These are phyloP conservation scores for Gymnocypris eckloni DNA, from an alignment of 2,797 vertebrate species.

Conservation along the genomic window DNA sequence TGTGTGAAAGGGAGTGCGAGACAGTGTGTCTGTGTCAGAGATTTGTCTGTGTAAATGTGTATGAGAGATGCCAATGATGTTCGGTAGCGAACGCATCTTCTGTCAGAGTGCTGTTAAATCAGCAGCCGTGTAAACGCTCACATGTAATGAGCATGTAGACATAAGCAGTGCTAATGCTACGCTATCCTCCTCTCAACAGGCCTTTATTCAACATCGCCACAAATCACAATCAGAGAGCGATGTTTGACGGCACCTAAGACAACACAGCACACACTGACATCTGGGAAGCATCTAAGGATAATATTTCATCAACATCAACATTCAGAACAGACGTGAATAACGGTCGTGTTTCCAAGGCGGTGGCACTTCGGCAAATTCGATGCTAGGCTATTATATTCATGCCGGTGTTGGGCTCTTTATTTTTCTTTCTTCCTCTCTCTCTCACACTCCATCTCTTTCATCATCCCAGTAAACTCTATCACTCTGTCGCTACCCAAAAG, in stretches of 20 bases:
- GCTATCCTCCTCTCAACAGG: conserved; percentile 33
- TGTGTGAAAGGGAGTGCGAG: conserved; percentile 52
- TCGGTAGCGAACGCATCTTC: conserved; percentile 57
- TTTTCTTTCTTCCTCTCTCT: conserved; percentile 12
- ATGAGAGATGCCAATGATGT: conserved; percentile 11
- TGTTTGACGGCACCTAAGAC: conserved; percentile 40
- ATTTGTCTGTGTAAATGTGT: conserved; percentile 48
- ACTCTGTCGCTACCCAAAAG: conserved; percentile 61
- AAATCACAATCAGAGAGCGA: conserved; percentile 47
- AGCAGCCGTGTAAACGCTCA: conserved; percentile 24
- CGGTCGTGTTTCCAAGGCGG: conserved; percentile 68
- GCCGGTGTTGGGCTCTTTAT: conserved; percentile 63
- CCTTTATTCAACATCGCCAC: conserved; percentile 26
- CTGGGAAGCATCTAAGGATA: conserved; percentile 32
- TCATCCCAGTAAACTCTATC: conserved; percentile 51
- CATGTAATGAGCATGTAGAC: conserved; percentile 41
- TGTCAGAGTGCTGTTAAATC: conserved; percentile 52
- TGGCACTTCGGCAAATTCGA: conserved; percentile 29
- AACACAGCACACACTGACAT: conserved; percentile 37
- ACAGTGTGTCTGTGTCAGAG: conserved; percentile 51
- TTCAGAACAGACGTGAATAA: conserved; percentile 52
- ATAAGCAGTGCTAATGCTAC: conserved; percentile 9
- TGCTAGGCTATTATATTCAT: conserved; percentile 61
- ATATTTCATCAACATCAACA: conserved; percentile 45
- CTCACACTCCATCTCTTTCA: conserved; percentile 41